These are phyloP conservation scores for Rhincodon typus DNA, from an alignment of 2,797 vertebrate species.

Conservation along the genomic window DNA sequence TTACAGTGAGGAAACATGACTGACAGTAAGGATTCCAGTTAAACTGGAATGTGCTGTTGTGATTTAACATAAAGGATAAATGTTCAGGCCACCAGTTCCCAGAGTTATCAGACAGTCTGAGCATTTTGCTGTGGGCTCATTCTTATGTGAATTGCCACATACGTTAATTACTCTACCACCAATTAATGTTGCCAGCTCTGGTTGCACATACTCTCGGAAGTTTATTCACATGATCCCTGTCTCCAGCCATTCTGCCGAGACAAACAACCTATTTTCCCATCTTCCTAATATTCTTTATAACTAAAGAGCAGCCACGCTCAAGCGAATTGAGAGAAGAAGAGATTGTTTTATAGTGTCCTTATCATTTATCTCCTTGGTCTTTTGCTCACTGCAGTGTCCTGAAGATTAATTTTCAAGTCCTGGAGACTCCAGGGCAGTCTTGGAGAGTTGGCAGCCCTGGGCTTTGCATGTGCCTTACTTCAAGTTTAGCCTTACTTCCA, in stretches of 20 bases:
- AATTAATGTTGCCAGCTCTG: neutral
- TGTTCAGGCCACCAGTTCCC: neutral
- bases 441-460: neutral
- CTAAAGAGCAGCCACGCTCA: neutral
- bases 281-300: neutral
- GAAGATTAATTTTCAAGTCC: neutral
- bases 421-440: neutral
- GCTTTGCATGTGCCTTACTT: neutral
- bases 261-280: neutral
- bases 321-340: neutral
- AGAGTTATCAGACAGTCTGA: neutral
- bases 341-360: neutral
- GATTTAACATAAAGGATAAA: neutral
- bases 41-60: neutral
- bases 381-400: neutral
- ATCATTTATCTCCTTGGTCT: neutral
- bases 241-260: neutral
- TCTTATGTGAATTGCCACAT: neutral
- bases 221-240: neutral
- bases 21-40: neutral
- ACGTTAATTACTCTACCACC: neutral
- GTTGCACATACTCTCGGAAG: neutral
- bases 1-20: neutral
- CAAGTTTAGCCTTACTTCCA: neutral
- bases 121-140: constrained; percentile 3